A percentile compares a stretch with the other conserved stretches of the same genome.
Conservation (phyloP, 2,113 vertebrate genomes). For the Carettochelys insculpta region DNA sequence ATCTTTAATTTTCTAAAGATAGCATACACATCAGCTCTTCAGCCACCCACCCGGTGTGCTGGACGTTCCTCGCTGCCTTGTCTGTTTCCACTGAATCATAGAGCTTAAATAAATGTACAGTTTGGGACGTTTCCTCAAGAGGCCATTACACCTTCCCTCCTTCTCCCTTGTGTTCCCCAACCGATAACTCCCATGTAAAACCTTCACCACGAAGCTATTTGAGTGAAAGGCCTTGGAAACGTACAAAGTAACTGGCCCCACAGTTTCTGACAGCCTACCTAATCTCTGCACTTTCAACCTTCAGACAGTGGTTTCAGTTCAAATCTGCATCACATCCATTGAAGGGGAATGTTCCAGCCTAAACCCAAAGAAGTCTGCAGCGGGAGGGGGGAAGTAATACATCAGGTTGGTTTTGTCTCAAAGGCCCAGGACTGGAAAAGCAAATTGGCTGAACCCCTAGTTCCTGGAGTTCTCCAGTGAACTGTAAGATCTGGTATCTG, state of each 20-base stretch:
- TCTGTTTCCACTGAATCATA: accelerated
- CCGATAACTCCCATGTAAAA: not conserved
- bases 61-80: not conserved
- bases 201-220: not conserved
- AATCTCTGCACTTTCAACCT: not conserved
- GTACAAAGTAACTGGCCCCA: not conserved
- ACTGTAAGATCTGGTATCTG: not conserved
- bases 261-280: not conserved
- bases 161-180: not conserved
- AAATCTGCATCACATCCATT: not conserved
- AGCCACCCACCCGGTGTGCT: not conserved
- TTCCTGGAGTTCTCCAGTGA: not conserved
- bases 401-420: not conserved
- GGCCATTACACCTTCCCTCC: not conserved
- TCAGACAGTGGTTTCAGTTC: not conserved
- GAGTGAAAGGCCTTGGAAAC: not conserved
- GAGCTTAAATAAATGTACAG: accelerated
- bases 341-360: not conserved
- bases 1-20: conserved; percentile 81
- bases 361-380: not conserved
- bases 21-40: conserved; percentile 64
- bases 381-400: not conserved
- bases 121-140: accelerated
- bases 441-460: not conserved
- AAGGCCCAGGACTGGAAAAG: not conserved